A percentile compares a stretch with the other conserved stretches of the same genome.
Evolutionary conservation across 2,888 invertebrate genomes (phyloP).

Genomic region (Dexiosoma caninum): DNA sequence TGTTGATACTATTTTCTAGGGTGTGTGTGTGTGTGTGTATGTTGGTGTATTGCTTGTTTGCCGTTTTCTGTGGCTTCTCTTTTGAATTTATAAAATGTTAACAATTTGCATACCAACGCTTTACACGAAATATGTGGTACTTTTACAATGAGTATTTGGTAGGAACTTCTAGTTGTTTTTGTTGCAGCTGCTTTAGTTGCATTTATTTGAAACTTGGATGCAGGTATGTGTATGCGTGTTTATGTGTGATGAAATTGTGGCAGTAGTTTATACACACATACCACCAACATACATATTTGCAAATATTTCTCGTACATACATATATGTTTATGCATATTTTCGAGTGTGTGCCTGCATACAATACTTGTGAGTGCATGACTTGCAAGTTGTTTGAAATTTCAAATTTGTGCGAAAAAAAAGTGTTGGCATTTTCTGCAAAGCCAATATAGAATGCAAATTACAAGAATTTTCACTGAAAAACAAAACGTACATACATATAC

Average conservation of each 20-base stretch:
- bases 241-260: conserved; percentile 24
- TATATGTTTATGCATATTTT: neutral
- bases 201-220: neutral
- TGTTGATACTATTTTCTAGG: conserved; percentile 33
- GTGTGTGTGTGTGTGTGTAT: neutral
- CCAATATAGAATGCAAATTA: conserved; percentile 51
- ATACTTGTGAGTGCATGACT: conserved; percentile 1
- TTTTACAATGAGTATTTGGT: conserved; percentile 43
- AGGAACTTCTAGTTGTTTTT: conserved; percentile 28
- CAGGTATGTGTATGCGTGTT: neutral
- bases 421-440: conserved; percentile 45
- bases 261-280: neutral
- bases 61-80: conserved; percentile 42
- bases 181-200: conserved; percentile 7
- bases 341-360: neutral
- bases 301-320: neutral
- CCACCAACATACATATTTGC: neutral
- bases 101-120: conserved; percentile 62
- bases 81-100: conserved; percentile 52
- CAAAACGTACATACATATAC: neutral
- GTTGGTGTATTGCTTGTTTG: neutral
- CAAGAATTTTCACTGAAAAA: conserved; percentile 3
- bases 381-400: conserved; percentile 16
- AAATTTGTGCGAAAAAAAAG: neutral
- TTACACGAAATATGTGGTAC: conserved; percentile 60